Percentiles rank a stretch among this genome's conserved stretches.
Evolutionary conservation across 1,140 invertebrate genomes (phyloP).

Genomic region (Mya arenaria): DNA sequence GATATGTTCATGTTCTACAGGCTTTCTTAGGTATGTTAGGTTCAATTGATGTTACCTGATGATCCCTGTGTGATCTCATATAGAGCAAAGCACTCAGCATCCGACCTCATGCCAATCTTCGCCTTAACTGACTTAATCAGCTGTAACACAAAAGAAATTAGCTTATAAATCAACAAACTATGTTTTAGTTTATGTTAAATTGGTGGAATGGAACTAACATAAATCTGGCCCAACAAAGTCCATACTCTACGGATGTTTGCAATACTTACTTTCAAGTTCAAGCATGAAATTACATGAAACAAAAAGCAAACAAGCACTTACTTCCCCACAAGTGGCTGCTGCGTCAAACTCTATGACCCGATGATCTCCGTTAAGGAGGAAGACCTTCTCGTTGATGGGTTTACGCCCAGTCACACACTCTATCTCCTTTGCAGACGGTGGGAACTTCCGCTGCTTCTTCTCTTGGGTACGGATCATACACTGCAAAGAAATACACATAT

Average conservation of each 20-base stretch:
- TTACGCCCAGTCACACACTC: slow-evolving; percentile 88
- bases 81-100: slow-evolving; percentile 90
- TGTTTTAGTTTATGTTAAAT: no score
- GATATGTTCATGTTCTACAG: no score
- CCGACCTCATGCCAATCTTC: slow-evolving; percentile 94
- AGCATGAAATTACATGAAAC: no score
- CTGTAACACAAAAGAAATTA: slow-evolving; percentile 63
- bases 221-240: no score
- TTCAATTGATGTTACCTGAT: no score
- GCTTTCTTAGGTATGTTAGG: no score
- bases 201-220: no score
- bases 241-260: no score
- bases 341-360: slow-evolving; percentile 97
- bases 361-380: slow-evolving; percentile 97
- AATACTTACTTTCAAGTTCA: no score
- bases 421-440: slow-evolving; percentile 96
- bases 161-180: no score
- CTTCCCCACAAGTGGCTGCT: slow-evolving; percentile 94
- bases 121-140: slow-evolving; percentile 94
- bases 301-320: no score
- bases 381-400: slow-evolving; percentile 94
- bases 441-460: slow-evolving; percentile 92
- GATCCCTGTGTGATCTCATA: slow-evolving; percentile 88
- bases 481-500: slow-evolving; percentile 79
- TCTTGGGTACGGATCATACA: slow-evolving; percentile 92